Evolutionary conservation across 2,113 vertebrate genomes (phyloP), one percentile per base, ranked within the genome.

Genomic region (Chrysochloris asiatica): DNA sequence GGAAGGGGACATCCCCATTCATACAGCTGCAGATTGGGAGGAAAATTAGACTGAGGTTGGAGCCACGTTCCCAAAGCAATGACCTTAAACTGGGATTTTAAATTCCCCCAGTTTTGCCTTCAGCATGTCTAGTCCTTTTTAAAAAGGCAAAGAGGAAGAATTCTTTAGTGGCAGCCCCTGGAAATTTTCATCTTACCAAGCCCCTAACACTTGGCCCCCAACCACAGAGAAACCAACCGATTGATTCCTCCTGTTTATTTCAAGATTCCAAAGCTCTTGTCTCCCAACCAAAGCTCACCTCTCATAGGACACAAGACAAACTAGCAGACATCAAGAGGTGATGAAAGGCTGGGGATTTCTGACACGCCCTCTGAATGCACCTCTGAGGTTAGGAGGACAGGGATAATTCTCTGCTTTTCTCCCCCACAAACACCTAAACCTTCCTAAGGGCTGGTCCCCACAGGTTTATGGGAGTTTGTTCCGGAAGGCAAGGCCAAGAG

Each of bases 381-480:
- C 71, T n/a, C 4, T 26, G 30, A 52, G 45, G 65, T 80, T 72
- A 26, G 67, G n/a, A 95, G 78, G 21, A 38, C 61, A 87, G 69
- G 69, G 75, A 28, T 38, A 4, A 30, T 45, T 45, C 80, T 84
- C 47, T 41, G 61, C 59, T 83, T 63, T 73, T 16, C n/a, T 91
- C 36, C 21, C 59, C 28, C 36, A 76, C 79, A 94, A 56, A 90
- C 79, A 91, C 54, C 86, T 93, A 95, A 95, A 96, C 93, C 93
- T 54, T 91, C 73, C 79, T 54, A 81, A 93, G 95, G 96, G 96
- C 95, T 93, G 95, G 96, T 92, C 84, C 93, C 93, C 78, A 54
- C 22, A 59, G 88, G 95, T 94, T 96, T 95, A 94, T 95, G 86
- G 77, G 30, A 52, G 69, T 94, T 95, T 92, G 83, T 83, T 93